Base-by-base conservation (phyloP, 1,140 invertebrate species). In the Diplogasteroides magnus region DNA sequence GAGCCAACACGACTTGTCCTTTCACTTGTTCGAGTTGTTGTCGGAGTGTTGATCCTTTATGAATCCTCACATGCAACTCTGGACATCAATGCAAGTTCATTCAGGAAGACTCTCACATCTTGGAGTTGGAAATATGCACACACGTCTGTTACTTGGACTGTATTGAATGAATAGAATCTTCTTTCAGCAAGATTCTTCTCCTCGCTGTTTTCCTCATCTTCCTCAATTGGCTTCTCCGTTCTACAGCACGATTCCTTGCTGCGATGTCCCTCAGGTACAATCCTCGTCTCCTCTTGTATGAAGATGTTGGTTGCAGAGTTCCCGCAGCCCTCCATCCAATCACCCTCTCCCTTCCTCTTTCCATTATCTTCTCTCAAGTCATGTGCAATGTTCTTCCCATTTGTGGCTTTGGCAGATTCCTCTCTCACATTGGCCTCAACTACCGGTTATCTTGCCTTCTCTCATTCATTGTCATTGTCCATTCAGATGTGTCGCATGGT, bases 1-100 rank as follows among this genome's bases (percentile, higher is more conserved):
- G 29, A 55, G 14, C 59, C 76, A 1, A 81, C 76, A 11, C 62
- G 76, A 25, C 37, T 78, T 2, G 57, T 56, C n/a, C 56, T 72
- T 25, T 68, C 71, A 14, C 13, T 73, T 19, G 29, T 75, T 31
- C 68, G 79, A 2, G 63, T 82, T 31, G 2, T 65, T 55, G 67
- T 60, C 48, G 37, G 71, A 1, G 26, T 73, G 15, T 29, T 65
- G 13, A 55, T 56, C n/a, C 13, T 65, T 25, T 31, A 2, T 28
- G 31, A 23, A 3, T 14, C 48, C 13, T 2, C 48, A 13, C 14
- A 25, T n/a, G 2, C 64, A n/a, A 37, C 64, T 23, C 2, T 37
- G 3, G 31, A 23, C 48, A 23, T 65, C 3, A 65, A 65, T 2
- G 19, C 31, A 3, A 13, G 14, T 11, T 3, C n/a, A 14, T 65